Conservation (phyloP, 2,888 invertebrate species). For the Scelioninae gen. 1 region DNA sequence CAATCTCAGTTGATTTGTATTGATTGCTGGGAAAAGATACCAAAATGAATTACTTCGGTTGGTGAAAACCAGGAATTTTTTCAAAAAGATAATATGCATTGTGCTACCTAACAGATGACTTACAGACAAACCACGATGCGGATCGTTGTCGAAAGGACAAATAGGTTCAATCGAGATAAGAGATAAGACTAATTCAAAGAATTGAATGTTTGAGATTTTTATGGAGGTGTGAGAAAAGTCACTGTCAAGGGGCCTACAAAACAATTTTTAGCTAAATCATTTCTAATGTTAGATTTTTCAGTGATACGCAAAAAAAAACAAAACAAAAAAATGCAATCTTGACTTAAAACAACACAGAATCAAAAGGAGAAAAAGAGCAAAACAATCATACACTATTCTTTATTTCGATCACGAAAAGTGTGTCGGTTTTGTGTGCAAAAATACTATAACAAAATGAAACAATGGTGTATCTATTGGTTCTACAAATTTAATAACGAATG, state of each 20-base stretch:
- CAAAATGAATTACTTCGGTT: conserved; percentile 17
- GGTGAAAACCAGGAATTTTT: conserved; percentile 24
- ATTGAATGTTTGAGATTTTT: conserved; percentile 9
- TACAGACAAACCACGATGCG: conserved; percentile 40
- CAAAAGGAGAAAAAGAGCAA: no score
- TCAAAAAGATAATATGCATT: conserved; percentile 9
- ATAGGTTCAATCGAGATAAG: conserved; percentile 36
- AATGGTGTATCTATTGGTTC: no score
- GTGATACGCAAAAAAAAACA: no score
- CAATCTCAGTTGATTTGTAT: not conserved
- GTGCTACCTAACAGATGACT: conserved; percentile 9
- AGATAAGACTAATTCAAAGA: conserved; percentile 34
- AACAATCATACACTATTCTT: no score
- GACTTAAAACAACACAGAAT: no score
- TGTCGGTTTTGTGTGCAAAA: no score
- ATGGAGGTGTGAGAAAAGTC: conserved; percentile 1
- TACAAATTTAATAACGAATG: no score
- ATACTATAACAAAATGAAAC: no score
- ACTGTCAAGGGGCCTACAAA: conserved; percentile 16
- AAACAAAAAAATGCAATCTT: no score
- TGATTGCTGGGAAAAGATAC: conserved; percentile 21
- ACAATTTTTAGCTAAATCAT: not conserved
- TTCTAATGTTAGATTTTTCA: conserved; percentile 3
- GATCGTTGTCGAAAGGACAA: conserved; percentile 30
- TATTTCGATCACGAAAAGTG: no score